phyloP scores from a whole-genome alignment of 2,888 invertebrate species.

The Chrysolina haemoptera region DNA sequence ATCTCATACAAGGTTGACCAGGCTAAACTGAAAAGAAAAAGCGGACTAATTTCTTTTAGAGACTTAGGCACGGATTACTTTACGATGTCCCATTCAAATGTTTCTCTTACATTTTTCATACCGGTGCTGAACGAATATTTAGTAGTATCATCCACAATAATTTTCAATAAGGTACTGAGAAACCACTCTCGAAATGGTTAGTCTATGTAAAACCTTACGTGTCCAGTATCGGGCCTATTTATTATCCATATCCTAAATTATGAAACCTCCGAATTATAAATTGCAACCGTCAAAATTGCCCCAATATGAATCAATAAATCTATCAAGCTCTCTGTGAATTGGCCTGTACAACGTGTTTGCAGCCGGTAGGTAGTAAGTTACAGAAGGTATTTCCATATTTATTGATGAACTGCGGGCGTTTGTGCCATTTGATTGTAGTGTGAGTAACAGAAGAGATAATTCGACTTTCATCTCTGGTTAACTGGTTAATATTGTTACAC shows the following conservation, averaged over 20 bases:
- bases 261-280: neutral
- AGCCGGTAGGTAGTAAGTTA: neutral
- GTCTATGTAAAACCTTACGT: no score
- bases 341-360: neutral
- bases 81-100: no score
- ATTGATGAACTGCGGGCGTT: neutral
- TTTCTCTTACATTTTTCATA: no score
- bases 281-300: neutral
- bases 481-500: neutral
- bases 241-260: neutral
- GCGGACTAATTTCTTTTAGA: no score
- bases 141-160: no score
- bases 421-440: neutral
- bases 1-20: no score
- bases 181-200: no score
- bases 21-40: no score
- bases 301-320: neutral
- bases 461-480: neutral
- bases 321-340: neutral
- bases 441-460: neutral
- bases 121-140: no score
- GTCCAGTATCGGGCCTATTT: no score
- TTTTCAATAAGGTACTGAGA: no score
- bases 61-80: no score
- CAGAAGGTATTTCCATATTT: slow-evolving; percentile 2